Evolutionary conservation across 2,888 invertebrate genomes (phyloP).

Genomic region (Plusia festucae): DNA sequence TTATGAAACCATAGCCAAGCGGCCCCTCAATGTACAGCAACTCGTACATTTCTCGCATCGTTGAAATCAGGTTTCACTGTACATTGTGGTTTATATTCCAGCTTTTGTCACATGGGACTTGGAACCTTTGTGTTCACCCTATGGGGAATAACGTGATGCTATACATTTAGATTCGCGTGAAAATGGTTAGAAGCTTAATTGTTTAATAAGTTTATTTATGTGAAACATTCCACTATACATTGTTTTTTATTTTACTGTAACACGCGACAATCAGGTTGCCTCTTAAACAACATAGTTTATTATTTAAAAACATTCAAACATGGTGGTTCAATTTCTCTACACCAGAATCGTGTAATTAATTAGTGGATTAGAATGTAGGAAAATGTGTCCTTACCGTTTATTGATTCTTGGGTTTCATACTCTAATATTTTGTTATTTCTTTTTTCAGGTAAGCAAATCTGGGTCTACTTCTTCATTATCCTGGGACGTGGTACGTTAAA

Average conservation of each 20-base stretch:
- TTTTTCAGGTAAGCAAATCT: not conserved
- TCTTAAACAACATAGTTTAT: not conserved
- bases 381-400: not conserved
- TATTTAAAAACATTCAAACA: not conserved
- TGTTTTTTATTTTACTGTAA: not conserved
- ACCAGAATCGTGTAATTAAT: not conserved
- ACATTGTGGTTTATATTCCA: too few species aligned
- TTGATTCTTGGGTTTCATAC: not conserved
- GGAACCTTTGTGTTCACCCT: not conserved
- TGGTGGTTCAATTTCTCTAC: not conserved
- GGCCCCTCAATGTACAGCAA: too few species aligned
- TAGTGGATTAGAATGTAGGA: not conserved
- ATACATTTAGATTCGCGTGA: not conserved
- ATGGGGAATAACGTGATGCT: not conserved
- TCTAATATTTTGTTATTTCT: not conserved
- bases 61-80: too few species aligned
- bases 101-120: not conserved
- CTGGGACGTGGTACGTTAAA: not conserved
- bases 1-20: too few species aligned
- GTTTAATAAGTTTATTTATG: conserved; percentile 4
- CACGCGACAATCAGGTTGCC: not conserved
- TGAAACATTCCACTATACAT: not conserved
- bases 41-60: too few species aligned
- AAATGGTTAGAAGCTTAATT: not conserved
- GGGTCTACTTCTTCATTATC: not conserved